These are phyloP conservation scores for Strix uralensis DNA, from an alignment of 2,113 vertebrate species.

Conservation along the genomic window DNA sequence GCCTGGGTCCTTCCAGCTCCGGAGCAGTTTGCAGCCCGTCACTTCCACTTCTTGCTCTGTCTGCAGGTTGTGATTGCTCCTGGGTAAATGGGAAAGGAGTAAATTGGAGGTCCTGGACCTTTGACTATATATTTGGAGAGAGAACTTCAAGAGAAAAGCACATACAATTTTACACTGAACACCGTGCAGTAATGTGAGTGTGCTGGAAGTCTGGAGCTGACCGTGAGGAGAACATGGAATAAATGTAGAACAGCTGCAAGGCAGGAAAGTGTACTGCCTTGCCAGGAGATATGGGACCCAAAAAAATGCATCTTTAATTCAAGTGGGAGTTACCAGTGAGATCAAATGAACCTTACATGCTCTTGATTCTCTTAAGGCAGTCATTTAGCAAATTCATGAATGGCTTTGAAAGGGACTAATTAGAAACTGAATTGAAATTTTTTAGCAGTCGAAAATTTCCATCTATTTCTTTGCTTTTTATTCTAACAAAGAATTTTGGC, in stretches of 20 bases:
- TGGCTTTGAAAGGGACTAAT: neutral
- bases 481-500: neutral
- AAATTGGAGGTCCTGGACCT: neutral
- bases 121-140: neutral
- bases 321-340: neutral
- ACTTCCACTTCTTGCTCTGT: neutral
- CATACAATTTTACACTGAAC: neutral
- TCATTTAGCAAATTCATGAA: neutral
- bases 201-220: neutral
- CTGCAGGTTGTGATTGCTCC: neutral
- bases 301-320: neutral
- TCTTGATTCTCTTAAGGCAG: neutral
- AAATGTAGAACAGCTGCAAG: neutral
- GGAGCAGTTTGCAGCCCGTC: neutral
- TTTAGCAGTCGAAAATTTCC: neutral
- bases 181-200: neutral
- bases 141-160: neutral
- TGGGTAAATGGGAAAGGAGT: neutral
- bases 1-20: accelerated
- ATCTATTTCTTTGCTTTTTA: neutral
- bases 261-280: neutral
- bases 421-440: neutral
- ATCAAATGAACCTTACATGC: neutral
- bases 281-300: neutral
- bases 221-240: neutral